Conservation (phyloP, 2,113 vertebrate genomes). For the Haemorhous mexicanus region DNA sequence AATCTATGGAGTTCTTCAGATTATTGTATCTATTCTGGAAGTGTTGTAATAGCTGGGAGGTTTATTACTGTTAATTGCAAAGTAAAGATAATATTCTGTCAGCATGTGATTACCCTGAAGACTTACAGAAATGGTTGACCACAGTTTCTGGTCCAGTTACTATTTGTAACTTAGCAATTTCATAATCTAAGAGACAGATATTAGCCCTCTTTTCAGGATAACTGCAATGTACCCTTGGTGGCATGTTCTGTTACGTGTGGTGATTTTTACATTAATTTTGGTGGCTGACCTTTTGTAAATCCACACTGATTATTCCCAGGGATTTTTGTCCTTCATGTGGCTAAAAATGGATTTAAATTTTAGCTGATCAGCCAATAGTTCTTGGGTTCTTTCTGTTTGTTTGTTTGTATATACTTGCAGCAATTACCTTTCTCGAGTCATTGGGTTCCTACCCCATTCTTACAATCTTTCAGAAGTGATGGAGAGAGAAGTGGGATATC, state of each 20-base stretch:
- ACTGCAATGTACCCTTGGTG: not conserved
- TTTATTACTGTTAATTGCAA: not conserved
- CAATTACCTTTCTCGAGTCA: not conserved
- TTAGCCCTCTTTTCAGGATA: not conserved
- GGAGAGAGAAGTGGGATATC: not conserved
- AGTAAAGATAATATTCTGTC: not conserved
- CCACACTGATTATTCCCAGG: not conserved
- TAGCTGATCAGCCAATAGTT: not conserved
- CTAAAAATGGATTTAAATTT: not conserved
- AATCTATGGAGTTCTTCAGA: not conserved
- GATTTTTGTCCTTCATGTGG: not conserved
- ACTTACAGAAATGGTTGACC: not conserved
- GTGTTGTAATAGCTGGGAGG: not conserved
- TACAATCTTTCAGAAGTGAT: not conserved
- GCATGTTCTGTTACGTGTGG: not conserved
- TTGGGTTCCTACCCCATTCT: not conserved
- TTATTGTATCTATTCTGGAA: not conserved
- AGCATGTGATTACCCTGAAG: not conserved
- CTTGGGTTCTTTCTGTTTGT: not conserved
- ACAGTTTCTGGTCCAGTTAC: not conserved
- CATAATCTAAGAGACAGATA: not conserved
- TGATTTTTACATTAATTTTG: not conserved
- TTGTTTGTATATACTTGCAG: not conserved
- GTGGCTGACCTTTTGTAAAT: not conserved
- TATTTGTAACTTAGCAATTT: not conserved